These are phyloP conservation scores for Cranoglanis bouderius DNA, from an alignment of 2,113 vertebrate species.

Conservation along the genomic window DNA sequence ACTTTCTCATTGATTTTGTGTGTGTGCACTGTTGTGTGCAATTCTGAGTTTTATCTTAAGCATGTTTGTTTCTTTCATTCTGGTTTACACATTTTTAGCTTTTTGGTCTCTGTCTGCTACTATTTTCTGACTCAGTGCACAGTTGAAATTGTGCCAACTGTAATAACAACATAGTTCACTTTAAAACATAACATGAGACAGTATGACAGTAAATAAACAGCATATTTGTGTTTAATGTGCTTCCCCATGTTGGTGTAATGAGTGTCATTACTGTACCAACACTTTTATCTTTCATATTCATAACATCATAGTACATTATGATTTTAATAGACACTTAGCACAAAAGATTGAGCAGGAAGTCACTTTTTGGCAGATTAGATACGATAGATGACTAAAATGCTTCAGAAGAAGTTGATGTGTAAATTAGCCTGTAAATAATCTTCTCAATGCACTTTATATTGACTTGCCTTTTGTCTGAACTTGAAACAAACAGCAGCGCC, in stretches of 20 bases:
- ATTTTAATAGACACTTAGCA: neutral
- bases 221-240: neutral
- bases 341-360: neutral
- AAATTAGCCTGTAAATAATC: neutral
- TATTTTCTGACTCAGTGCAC: constrained; percentile 16
- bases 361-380: neutral
- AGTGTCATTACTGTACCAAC: neutral
- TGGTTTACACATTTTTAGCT: neutral
- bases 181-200: neutral
- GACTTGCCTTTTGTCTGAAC: neutral
- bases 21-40: neutral
- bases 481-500: neutral
- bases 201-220: neutral
- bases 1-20: neutral
- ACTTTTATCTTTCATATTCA: neutral
- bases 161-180: neutral
- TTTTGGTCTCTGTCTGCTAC: neutral
- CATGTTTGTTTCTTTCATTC: neutral
- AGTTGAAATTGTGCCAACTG: neutral
- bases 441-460: neutral
- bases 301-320: neutral
- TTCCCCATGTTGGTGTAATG: neutral
- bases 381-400: neutral
- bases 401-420: neutral
- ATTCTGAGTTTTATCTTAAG: neutral